Base-by-base conservation (phyloP, 2,797 vertebrate genomes). In the Rhynchonycteris naso region DNA sequence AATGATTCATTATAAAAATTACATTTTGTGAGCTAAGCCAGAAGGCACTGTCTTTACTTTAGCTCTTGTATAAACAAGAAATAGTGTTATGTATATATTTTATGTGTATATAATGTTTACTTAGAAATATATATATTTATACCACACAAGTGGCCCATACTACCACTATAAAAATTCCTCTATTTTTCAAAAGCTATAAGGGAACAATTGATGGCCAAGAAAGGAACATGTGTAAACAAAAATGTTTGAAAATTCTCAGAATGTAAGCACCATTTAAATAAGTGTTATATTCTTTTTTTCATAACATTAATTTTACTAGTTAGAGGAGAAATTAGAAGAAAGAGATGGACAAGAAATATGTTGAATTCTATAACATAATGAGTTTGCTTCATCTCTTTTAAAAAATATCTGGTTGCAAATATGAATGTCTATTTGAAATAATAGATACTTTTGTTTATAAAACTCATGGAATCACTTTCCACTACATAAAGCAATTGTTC, bases 1-100 rank as follows among this genome's bases (percentile, higher is more conserved):
- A 95, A 96, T 81, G 94, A 96, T 98, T 98, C 98, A 98, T 98
- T 98, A 98, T 76, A 97, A 96, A 98, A 98, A 98, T 98, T 97
- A 97, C 94, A 96, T 98, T 98, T 97, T 93, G 95, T 93, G 94
- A 95, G 89, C 96, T 97, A 97, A 98, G 97, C 98, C 97, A 97
- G 98, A 96, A 98, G 98, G 97, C 97, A 98, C 94, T 97, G 87
- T 97, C 95, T 97, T 98, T 96, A 74, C 94, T 82, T 97, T 97
- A 88, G 92, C 69, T 98, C 89, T 96, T 90, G 28, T 97, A 85
- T 96, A 98, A 97, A 82, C 96, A 98, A 97, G 96, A 95, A 90
- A 96, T 96, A 95, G 90, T 93, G 88, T 93, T 94, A 71, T 93
- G 56, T 95, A 65, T 97, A 68, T 96, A 90, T 97, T 95, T 94